phyloP scores from a whole-genome alignment of 53 echinoderm and acorn worm genomes.

The Glandiceps talaboti region DNA sequence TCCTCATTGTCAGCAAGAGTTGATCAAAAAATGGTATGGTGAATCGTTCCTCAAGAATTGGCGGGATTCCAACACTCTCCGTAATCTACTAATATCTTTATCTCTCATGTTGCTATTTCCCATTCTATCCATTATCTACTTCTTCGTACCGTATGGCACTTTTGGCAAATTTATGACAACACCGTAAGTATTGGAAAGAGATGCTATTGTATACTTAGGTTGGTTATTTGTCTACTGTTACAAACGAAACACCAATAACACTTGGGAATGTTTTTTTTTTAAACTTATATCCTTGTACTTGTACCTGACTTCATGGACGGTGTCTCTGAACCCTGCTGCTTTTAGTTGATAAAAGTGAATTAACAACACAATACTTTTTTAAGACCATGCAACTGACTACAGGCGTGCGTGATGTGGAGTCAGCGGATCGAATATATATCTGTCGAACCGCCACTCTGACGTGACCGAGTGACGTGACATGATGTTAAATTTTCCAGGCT shows the following conservation, averaged over 20 bases:
- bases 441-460: too few relatives aligned
- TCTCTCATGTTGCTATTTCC: constrained; percentile 65
- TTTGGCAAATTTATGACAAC: constrained; percentile 54
- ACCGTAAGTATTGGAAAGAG: constrained; percentile 51
- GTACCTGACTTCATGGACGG: not conserved
- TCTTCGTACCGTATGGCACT: constrained; percentile 34
- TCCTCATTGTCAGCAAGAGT: constrained; percentile 10
- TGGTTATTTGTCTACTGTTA: too few relatives aligned
- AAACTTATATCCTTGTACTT: not conserved
- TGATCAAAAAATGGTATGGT: constrained; percentile 88
- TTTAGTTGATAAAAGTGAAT: too few relatives aligned
- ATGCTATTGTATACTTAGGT: not conserved
- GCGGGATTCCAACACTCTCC: constrained; percentile 53
- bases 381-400: too few relatives aligned
- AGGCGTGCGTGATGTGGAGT: too few relatives aligned
- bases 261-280: too few relatives aligned
- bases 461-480: too few relatives aligned
- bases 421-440: too few relatives aligned
- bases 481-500: too few relatives aligned
- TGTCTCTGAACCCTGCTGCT: too few relatives aligned
- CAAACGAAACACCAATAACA: too few relatives aligned
- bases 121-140: constrained; percentile 50
- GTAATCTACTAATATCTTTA: constrained; percentile 44
- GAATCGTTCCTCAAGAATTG: constrained; percentile 30
- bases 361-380: too few relatives aligned